Evolutionary conservation across 1,140 invertebrate genomes (phyloP), one percentile per base, ranked within the genome.

Genomic region (Drosophila sp.): DNA sequence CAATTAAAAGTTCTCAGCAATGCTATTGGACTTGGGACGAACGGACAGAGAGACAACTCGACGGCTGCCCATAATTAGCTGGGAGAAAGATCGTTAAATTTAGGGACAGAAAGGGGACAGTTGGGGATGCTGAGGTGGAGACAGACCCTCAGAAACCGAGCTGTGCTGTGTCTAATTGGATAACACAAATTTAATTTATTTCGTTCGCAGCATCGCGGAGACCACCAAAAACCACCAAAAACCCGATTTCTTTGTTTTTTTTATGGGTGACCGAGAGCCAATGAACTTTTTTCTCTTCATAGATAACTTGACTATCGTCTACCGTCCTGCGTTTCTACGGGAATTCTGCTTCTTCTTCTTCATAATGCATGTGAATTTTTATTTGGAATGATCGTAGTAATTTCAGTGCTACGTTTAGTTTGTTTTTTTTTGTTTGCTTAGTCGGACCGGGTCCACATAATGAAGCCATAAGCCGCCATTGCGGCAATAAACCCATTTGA

Each of bases 381-480:
- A 65, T 78, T 77, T 40, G 6, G 43, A 80, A 78, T 63, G 82
- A 80, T 78, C 73, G 70, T 69, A 76, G 53, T 51, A 4, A 36
- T 50, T 72, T 70, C 66, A 73, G 65, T 59, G 58, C 64, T 72
- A 62, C 80, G 59, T 74, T 80, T 86, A 86, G 34, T 36, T 41
- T 18, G 18, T 43, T 43, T 43, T 27, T 0, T 27, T 53, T 4
- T 76, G 72, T 72, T 51, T 83, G 78, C 72, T 66, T 59, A 58
- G 21, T 58, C 18, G 72, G 69, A 69, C 50, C 34, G 51, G 62
- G 66, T 69, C 69, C 57, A 67, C 83, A 80, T 89, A 83, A 89
- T 89, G 84, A 89, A 89, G 83, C 84, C 84, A 87, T 87, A 89
- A 87, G 78, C 63, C 62, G 72, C 82, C 78, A 80, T 87, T 83